Percentiles rank a stretch among this genome's conserved stretches.
Conservation (phyloP, 2,113 vertebrate species). For the Macaca nemestrina region DNA sequence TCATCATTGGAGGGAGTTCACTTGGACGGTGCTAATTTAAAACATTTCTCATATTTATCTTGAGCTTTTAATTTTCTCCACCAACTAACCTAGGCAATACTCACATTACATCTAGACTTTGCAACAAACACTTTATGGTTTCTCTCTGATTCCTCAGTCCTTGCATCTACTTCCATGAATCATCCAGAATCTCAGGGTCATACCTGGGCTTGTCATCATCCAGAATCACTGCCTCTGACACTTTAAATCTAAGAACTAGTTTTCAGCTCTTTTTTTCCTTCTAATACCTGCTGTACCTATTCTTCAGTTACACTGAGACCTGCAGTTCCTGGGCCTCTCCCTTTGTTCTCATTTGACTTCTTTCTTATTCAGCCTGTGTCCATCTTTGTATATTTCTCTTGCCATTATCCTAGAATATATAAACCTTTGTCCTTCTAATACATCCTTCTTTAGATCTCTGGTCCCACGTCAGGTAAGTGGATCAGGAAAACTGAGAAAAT, state of each 20-base stretch:
- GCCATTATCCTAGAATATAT: neutral
- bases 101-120: neutral
- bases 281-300: neutral
- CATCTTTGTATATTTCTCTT: neutral
- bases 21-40: neutral
- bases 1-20: neutral
- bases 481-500: neutral
- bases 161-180: neutral
- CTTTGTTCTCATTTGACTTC: neutral
- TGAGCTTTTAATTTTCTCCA: constrained; percentile 18
- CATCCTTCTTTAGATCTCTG: neutral
- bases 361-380: neutral
- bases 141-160: neutral
- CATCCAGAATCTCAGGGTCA: neutral
- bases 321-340: neutral
- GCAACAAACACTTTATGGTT: neutral
- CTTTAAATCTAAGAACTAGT: neutral
- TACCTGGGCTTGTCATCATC: neutral
- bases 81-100: neutral
- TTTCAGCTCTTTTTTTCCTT: neutral
- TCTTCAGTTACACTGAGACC: neutral
- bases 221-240: neutral
- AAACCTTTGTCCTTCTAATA: neutral
- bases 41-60: neutral
- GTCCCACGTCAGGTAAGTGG: neutral